Base-by-base conservation (phyloP, 2,888 invertebrate genomes). In the Drosophila tanythrix region DNA sequence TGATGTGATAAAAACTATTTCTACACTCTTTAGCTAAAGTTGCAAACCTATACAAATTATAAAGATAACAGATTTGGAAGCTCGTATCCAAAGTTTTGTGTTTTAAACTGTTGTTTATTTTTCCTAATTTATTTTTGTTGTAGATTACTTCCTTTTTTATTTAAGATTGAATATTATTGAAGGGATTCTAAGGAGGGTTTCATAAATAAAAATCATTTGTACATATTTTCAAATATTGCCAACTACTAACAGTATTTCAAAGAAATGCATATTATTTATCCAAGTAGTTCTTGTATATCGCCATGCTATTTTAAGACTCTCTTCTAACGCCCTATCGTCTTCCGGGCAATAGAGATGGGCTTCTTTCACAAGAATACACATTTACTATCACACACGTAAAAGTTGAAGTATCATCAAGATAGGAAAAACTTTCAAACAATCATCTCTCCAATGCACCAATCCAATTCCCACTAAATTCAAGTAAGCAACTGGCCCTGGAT, bases 381-480 rank as follows among this genome's bases (percentile, higher is more conserved):
- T 25, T 29, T 15, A 50, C 29, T 21, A 29, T 8, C 15, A 67
- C 33, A 46, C 21, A 46, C 13, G 13, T 35, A 5, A 18, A 36
- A 35, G 48, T 50, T 25, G 2, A 35, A 46, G 27, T 46, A 46
- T 46, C 7, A 58, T 59, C 25, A 25, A 25, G 70, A 70, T 29
- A 31, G 27, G 13, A 38, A 25, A 36, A 43, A 43, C n/a, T 27
- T 38, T 60, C 27, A 53, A 40, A 27, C 33, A 60, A 63, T 29
- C 36, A 31, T 38, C 52, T 51, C 27, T 29, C 13, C n/a, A 27
- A 50, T 35, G 18, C 27, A 11, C 3, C n/a, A 35, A 4, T 7
- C 25, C 13, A 38, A 72, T 65, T 76, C 29, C 50, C 18, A 38
- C 33, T 43, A 52, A 60, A 53, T 64, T 50, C 18, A 25, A 48